phyloP scores from a whole-genome alignment of 1,140 invertebrate genomes.

The Drosophila suzukii region DNA sequence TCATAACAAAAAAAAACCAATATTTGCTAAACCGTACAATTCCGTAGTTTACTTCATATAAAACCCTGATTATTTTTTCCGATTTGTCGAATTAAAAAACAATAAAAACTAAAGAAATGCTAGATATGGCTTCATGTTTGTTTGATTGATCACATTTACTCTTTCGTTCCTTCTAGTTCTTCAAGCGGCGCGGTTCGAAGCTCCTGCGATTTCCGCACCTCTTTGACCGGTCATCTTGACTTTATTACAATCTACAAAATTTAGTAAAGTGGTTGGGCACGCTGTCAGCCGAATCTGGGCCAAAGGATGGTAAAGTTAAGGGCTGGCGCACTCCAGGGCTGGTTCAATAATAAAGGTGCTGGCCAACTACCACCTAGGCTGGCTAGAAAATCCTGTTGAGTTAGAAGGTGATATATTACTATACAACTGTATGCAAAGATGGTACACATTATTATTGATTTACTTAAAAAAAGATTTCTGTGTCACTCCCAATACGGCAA shows the following conservation, averaged over 20 bases:
- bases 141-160: neutral
- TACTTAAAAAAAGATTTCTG: too few relatives aligned
- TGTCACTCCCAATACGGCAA: too few relatives aligned
- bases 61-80: neutral
- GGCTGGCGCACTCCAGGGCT: neutral
- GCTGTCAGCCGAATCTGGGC: conserved; percentile 6
- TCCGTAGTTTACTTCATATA: conserved; percentile 10
- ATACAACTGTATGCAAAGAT: neutral
- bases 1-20: conserved; percentile 1
- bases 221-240: conserved; percentile 53
- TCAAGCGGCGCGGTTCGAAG: conserved; percentile 61
- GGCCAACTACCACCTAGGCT: conserved; percentile 4
- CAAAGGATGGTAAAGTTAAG: conserved; percentile 5
- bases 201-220: conserved; percentile 57
- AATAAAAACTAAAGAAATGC: conserved; percentile 50
- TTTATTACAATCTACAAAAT: neutral
- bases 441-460: too few relatives aligned
- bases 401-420: neutral
- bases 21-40: conserved; percentile 11
- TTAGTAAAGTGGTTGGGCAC: too few relatives aligned
- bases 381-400: conserved; percentile 5
- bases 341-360: neutral
- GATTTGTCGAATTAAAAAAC: conserved; percentile 30
- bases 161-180: conserved; percentile 51
- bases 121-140: conserved; percentile 10